Conservation (phyloP, 2,113 vertebrate species). For the Amphiprion percula region DNA sequence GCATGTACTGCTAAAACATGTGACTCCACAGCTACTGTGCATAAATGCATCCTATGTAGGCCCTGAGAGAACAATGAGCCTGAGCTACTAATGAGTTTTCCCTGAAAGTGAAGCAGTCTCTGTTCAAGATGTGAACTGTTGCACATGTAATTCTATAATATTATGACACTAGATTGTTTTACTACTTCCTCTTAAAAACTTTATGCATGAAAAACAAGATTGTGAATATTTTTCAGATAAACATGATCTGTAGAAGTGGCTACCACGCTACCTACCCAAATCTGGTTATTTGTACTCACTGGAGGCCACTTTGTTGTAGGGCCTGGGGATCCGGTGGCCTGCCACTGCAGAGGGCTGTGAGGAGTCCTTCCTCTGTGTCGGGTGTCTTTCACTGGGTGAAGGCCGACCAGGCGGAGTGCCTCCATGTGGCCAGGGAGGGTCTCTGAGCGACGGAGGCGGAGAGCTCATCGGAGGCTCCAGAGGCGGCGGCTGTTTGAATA, state of each 20-base stretch:
- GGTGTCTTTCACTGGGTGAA: slow-evolving; percentile 66
- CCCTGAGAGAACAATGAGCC: no score
- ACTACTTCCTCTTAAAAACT: no score
- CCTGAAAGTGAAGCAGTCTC: no score
- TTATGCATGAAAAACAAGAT: no score
- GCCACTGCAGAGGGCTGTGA: slow-evolving; percentile 53
- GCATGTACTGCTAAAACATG: no score
- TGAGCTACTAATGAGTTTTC: no score
- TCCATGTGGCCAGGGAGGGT: slow-evolving; percentile 83
- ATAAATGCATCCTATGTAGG: no score
- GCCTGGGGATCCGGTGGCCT: slow-evolving; percentile 80
- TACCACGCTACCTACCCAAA: neutral
- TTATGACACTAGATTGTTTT: no score
- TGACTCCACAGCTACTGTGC: no score
- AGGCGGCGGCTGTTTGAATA: slow-evolving; percentile 86
- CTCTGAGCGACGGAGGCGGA: slow-evolving; percentile 82
- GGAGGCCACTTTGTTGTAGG: slow-evolving; percentile 90
- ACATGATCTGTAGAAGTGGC: neutral
- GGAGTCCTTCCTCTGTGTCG: slow-evolving; percentile 82
- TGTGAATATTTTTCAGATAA: no score
- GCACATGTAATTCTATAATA: no score
- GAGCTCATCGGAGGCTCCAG: slow-evolving; percentile 81
- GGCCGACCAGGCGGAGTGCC: slow-evolving; percentile 69
- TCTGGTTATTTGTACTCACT: slow-evolving; percentile 85
- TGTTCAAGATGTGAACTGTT: no score